Base-by-base conservation (phyloP, 2,113 vertebrate species). In the Uria aalge region DNA sequence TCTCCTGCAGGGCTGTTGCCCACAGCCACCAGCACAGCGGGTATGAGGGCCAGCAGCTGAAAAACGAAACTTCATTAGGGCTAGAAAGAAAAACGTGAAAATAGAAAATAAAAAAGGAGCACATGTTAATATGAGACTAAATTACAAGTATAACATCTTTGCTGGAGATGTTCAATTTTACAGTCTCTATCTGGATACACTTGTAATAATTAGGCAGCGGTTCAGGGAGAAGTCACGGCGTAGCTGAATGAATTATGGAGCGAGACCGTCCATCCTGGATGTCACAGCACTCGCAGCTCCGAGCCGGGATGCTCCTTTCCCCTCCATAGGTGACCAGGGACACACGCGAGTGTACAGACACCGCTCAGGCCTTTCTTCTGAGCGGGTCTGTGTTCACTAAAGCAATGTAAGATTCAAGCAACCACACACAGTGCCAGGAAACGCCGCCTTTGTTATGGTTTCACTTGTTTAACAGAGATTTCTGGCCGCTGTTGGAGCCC, bases 281-380 rank as follows among this genome's bases (percentile, higher is more conserved):
- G 29, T 8, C 48, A 7, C 78, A 56, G 74, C 36, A 5, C 1
- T 1, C 1, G 0, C 62, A 14, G 63, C 64, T 5, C 63, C 0
- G 0, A 36, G 1, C 21, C 2, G 1, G 56, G 56, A 29, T 26
- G 9, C 14, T 38, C 22, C 73, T 23, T n/a, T 17, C 14, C 67
- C 71, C 45, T 32, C 8, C 0, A 0, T 0, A 1, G 3, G 9
- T 3, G 32, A 1, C 38, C 40, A 26, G n/a, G 29, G 67, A 34
- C 63, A 48, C 4, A 0, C 1, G 2, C 0, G 5, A 29, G 60
- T 12, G 15, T 9, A 13, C 67, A 11, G 50, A 0, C 8, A 11
- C 3, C 27, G 52, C 71, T 77, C 38, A 20, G 40, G 13, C 26
- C 57, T 29, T 17, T 11, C 47, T 18, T 12, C 55, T 52, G 48